Base-by-base conservation (phyloP, 2,888 invertebrate genomes). In the Philaethria dido region DNA sequence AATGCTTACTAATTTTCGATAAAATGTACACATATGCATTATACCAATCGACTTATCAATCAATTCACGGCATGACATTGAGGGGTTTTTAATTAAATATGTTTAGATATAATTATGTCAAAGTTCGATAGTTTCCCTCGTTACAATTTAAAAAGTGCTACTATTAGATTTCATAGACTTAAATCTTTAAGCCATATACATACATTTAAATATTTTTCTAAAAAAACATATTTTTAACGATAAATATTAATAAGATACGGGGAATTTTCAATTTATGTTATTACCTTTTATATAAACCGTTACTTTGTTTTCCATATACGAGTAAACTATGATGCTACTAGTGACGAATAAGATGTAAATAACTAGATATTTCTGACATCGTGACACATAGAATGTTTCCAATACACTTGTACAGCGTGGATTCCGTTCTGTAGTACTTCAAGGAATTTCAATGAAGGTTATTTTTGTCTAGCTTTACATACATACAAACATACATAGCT, bases 381-480 rank as follows among this genome's bases (percentile, higher is more conserved):
- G 42, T 57, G 57, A 42, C 57, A 57, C 57, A 57, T 39, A 22
- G 22, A 42, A 57, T 16, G 25, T 42, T 57, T 57, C 55, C 55
- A 39, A 57, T 42, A 39, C 6, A 14, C 29, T 29, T 29, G 3
- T 57, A 42, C 42, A 5, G 22, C 9, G 22, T n/a, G 25, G 4
- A 42, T 57, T 22, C 57, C 57, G 22, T 42, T 42, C 25, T 11
- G 16, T 52, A 52, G 29, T 42, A 57, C 4, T 25, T 42, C n/a
- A 42, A n/a, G 20, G 42, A 16, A 39, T 57, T 42, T 57, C 42
- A 42, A 39, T 22, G 39, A 39, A 55, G 36, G 36, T 39, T 39
- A 18, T 14, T 14, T 55, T 36, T 36, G 22, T 20, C 3, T 13
- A 14, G 13, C 14, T 25, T n/a, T n/a, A 25, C 5, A 1, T 6